phyloP scores from a whole-genome alignment of 1,140 invertebrate species.

The Pachyrhynchus sulphureomaculatus region DNA sequence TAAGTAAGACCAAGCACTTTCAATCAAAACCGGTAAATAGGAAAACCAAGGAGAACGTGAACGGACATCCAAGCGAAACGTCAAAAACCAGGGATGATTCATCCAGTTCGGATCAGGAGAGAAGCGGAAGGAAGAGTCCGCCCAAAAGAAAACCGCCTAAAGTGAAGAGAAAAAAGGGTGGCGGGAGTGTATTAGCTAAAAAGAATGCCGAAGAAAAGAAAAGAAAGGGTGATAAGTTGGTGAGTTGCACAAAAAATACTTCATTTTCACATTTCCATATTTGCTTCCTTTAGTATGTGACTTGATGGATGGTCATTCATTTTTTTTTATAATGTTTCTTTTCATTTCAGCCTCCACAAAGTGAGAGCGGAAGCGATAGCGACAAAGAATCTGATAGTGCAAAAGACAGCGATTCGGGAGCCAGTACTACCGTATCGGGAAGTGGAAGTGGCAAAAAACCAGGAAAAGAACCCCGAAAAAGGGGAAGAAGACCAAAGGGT shows the following conservation, averaged over 20 bases:
- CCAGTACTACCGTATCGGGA: constrained; percentile 48
- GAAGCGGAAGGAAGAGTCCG: constrained; percentile 62
- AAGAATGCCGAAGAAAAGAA: constrained; percentile 61
- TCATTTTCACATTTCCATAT: not conserved
- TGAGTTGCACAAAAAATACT: constrained; percentile 31
- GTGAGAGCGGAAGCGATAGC: constrained; percentile 66
- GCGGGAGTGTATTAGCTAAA: constrained; percentile 40
- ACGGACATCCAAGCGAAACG: constrained; percentile 14
- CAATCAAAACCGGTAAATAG: constrained; percentile 54
- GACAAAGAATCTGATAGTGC: constrained; percentile 63
- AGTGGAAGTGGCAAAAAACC: constrained; percentile 46
- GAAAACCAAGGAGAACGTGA: constrained; percentile 31
- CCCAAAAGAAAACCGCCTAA: constrained; percentile 75
- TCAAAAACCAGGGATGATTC: constrained; percentile 67
- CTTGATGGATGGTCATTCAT: too few relatives aligned
- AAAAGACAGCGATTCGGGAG: constrained; percentile 62
- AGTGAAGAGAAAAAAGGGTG: constrained; percentile 67
- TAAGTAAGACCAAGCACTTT: constrained; percentile 65
- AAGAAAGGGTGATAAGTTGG: constrained; percentile 51
- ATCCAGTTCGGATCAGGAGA: constrained; percentile 70
- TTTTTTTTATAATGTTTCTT: not conserved
- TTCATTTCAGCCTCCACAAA: constrained; percentile 40
- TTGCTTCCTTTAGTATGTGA: too few relatives aligned
- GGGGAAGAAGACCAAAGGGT: constrained; percentile 63
- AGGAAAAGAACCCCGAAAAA: constrained; percentile 62